A percentile compares a stretch with the other conserved stretches of the same genome.
These are phyloP conservation scores for Aratinga solstitialis DNA, from an alignment of 2,797 vertebrate species.

Conservation along the genomic window DNA sequence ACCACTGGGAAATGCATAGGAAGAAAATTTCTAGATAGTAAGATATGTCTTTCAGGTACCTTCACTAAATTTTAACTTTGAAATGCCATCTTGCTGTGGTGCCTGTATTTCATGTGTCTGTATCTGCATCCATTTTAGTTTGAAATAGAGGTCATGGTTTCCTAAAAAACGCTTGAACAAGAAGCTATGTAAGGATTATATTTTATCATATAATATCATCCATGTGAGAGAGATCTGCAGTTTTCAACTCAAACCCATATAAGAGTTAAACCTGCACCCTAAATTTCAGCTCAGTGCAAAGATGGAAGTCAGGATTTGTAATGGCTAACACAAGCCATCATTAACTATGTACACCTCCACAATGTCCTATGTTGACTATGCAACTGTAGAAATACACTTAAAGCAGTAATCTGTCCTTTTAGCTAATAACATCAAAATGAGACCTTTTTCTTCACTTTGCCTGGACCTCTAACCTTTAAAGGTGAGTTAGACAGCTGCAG, in stretches of 20 bases:
- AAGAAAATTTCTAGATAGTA: not conserved
- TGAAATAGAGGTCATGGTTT: not conserved
- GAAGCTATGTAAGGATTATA: not conserved
- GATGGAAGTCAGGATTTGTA: slow-evolving; percentile 61
- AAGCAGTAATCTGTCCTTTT: slow-evolving; percentile 76
- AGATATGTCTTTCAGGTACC: fast-evolving
- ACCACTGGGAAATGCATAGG: not conserved
- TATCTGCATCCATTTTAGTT: not conserved
- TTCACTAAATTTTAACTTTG: not conserved
- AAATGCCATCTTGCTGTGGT: not conserved
- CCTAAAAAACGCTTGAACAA: not conserved
- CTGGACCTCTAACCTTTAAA: slow-evolving; percentile 83
- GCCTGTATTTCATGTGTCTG: not conserved
- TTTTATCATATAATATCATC: not conserved
- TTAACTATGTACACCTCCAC: slow-evolving; percentile 21
- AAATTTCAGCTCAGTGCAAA: not conserved
- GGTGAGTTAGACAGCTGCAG: slow-evolving; percentile 80
- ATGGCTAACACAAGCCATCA: slow-evolving; percentile 47
- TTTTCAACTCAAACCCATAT: not conserved
- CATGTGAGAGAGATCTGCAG: not conserved
- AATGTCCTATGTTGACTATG: slow-evolving; percentile 61
- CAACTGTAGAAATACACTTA: slow-evolving; percentile 67
- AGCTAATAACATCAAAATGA: slow-evolving; percentile 80
- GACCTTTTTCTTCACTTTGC: slow-evolving; percentile 78
- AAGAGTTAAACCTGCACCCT: not conserved